Percentiles rank a stretch among this genome's conserved stretches.
Evolutionary conservation across 2,888 invertebrate species (phyloP).

Genomic region (Dolomedes plantarius): DNA sequence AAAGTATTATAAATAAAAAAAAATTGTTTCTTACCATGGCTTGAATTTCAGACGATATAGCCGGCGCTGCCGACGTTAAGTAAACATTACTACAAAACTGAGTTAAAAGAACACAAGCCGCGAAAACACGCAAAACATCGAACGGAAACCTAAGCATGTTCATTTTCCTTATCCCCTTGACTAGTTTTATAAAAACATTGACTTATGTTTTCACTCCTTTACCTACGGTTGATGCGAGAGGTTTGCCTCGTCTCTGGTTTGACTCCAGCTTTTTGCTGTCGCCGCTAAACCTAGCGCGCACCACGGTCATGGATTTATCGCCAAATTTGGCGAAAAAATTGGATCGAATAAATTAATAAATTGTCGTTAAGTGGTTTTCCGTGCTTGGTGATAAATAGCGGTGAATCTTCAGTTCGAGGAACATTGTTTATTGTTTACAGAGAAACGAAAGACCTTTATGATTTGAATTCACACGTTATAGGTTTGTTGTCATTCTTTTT

Average conservation of each 20-base stretch:
- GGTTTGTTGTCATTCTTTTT: constrained; percentile 21
- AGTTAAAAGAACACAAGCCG: constrained; percentile 13
- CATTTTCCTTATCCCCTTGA: constrained; percentile 49
- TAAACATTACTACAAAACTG: neutral
- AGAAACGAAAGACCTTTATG: neutral
- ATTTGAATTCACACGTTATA: constrained; percentile 23
- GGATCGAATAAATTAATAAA: neutral
- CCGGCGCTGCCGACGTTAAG: constrained; percentile 34
- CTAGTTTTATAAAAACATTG: constrained; percentile 41
- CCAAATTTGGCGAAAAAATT: constrained; percentile 28
- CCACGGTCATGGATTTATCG: constrained; percentile 12
- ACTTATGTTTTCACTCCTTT: constrained; percentile 15
- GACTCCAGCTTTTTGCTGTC: constrained; percentile 31
- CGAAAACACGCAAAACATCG: constrained; percentile 31
- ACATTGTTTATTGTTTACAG: neutral
- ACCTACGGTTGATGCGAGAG: constrained; percentile 34
- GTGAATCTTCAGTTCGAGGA: constrained; percentile 25
- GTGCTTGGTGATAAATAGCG: neutral
- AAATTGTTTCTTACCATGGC: constrained; percentile 48
- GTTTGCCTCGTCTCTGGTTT: constrained; percentile 38
- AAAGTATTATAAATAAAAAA: no score
- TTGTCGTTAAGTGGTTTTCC: constrained; percentile 11
- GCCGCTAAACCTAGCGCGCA: neutral
- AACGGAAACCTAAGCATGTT: constrained; percentile 30
- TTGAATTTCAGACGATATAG: constrained; percentile 51